Base-by-base conservation (phyloP, 2,888 invertebrate genomes). In the Aethes cnicana region DNA sequence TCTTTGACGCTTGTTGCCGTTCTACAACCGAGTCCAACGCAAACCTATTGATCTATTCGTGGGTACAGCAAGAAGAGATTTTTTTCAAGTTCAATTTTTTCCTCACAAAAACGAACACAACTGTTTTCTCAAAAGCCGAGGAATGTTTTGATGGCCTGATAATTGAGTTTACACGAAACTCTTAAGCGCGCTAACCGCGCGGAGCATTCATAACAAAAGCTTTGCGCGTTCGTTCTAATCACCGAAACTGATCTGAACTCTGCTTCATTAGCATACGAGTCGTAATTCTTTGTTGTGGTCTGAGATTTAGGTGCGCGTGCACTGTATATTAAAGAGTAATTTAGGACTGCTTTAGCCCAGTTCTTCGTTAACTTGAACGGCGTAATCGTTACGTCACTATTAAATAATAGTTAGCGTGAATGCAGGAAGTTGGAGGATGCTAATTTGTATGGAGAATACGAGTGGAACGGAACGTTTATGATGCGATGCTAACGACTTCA, bases 161-260 rank as follows among this genome's bases (percentile, higher is more conserved):
- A 52, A 52, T 46, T 39, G 16, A 32, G 46, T 52, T 52, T 33
- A 32, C 52, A 52, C 26, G 25, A 17, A 21, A 33, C 46, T 26
- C 18, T 46, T 46, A 52, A 52, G 7, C 23, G 32, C 25, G 44
- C 37, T 44, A 50, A 50, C 37, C 36, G 21, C 5, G 1, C 7
- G 35, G 3, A 37, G 25, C 14, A 12, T 7, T 17, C 30, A 12
- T 35, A 44, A 23, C 37, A 25, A 25, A 39, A 52, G 52, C 44
- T 52, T 39, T 26, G 16, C 49, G 17, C 16, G 18, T 43, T 28
- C 35, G 26, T 49, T 35, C 43, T 49, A 49, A 36, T 49, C 30
- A 32, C n/a, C 20, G 4, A 26, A 26, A 16, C 9, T 3, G 14
- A 26, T 11, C 21, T 49, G 33, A 21, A 28, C 49, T 33, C 21